These are phyloP conservation scores for Masnerella sp. DNA, from an alignment of 2,888 invertebrate genomes.

Conservation along the genomic window DNA sequence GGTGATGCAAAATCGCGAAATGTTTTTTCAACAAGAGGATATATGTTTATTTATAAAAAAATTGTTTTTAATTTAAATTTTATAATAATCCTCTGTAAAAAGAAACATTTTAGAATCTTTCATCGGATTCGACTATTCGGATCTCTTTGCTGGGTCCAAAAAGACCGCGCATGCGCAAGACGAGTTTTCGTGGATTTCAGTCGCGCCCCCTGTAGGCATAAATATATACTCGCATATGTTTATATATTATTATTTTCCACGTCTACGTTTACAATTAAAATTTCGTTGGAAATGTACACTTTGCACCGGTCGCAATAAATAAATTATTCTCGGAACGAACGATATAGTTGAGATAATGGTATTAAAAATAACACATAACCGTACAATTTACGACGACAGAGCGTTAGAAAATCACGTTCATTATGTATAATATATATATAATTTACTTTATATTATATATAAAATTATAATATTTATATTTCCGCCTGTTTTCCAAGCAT, in stretches of 20 bases:
- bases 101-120: no score
- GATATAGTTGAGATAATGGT: constrained; percentile 45
- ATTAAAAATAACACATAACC: constrained; percentile 51
- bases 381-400: constrained; percentile 65
- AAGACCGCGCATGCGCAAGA: constrained; percentile 24
- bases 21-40: not conserved
- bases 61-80: no score
- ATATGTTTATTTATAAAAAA: no score
- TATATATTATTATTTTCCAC: constrained; percentile 41
- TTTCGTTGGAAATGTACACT: constrained; percentile 51
- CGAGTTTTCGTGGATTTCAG: constrained; percentile 11
- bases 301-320: constrained; percentile 71
- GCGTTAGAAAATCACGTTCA: constrained; percentile 69
- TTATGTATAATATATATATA: constrained; percentile 50
- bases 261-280: constrained; percentile 35
- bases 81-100: no score
- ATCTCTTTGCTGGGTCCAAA: constrained; percentile 42
- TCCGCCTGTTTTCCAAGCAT: constrained; percentile 58
- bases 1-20: no score
- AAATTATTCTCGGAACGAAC: constrained; percentile 73
- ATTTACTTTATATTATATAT: constrained; percentile 41
- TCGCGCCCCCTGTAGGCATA: constrained; percentile 36
- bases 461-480: constrained; percentile 62
- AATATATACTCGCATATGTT: constrained; percentile 54
- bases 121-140: constrained; percentile 31